A percentile compares a stretch with the other conserved stretches of the same genome.
phyloP scores from a whole-genome alignment of 2,888 invertebrate genomes.

The Pecten maximus region DNA sequence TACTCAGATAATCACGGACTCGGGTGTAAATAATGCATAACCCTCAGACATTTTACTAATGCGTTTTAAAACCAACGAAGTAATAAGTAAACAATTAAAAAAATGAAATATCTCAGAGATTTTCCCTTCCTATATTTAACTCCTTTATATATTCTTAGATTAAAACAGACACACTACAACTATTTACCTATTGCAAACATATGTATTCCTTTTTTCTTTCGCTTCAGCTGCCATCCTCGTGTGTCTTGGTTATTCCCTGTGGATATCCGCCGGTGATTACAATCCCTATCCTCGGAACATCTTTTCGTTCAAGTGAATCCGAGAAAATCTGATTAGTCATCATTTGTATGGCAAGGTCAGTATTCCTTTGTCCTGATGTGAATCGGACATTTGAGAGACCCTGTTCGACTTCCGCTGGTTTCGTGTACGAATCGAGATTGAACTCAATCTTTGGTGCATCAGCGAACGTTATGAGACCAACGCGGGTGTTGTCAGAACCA shows the following conservation, averaged over 20 bases:
- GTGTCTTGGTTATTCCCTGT: neutral
- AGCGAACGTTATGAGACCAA: conserved; percentile 39
- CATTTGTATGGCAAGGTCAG: conserved; percentile 30
- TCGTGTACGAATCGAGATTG: neutral
- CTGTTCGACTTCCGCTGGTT: neutral
- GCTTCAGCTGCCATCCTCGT: neutral
- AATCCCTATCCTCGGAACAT: conserved; percentile 36
- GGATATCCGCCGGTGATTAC: conserved; percentile 40
- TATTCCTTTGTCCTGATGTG: conserved; percentile 35
- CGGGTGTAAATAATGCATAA: no score
- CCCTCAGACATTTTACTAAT: no score
- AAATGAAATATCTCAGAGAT: no score
- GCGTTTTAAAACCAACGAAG: no score
- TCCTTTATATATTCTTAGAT: no score
- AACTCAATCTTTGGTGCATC: neutral
- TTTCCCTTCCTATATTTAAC: no score
- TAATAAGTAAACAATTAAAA: no score
- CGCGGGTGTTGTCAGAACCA: conserved; percentile 21
- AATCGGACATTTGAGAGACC: conserved; percentile 7
- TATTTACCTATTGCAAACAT: conserved; percentile 43
- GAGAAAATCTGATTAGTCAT: neutral
- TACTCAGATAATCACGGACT: no score
- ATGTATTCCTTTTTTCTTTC: conserved; percentile 34
- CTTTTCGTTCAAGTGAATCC: neutral
- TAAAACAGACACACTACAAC: no score